Percentiles rank a stretch among this genome's conserved stretches.
Evolutionary conservation across 2,797 vertebrate genomes (phyloP).

Genomic region (Paratrypauchen microcephalus): DNA sequence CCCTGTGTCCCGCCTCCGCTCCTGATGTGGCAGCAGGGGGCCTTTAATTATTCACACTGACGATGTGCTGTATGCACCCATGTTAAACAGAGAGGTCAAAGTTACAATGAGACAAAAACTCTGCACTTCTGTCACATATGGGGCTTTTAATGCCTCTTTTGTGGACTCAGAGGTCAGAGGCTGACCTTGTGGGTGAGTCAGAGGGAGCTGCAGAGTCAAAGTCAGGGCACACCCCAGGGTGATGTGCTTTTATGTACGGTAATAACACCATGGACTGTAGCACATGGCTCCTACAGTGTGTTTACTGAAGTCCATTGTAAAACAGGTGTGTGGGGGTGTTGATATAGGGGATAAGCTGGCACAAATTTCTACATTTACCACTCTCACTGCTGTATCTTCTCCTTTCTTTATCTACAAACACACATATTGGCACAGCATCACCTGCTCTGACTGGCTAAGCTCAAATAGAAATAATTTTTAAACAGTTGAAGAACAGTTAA

Average conservation of each 20-base stretch:
- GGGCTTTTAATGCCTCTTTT: slow-evolving; percentile 2
- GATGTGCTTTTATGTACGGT: not conserved
- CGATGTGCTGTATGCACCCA: slow-evolving; percentile 50
- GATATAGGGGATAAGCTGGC: not conserved
- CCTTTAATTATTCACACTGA: slow-evolving; percentile 64
- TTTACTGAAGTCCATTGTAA: slow-evolving; percentile 12
- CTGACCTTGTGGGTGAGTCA: slow-evolving; percentile 7
- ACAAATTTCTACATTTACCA: too few relatives aligned
- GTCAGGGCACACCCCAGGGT: slow-evolving; percentile 15
- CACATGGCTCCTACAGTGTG: slow-evolving; percentile 20
- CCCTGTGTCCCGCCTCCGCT: slow-evolving; percentile 38
- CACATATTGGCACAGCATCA: too few relatives aligned
- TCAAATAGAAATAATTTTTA: too few relatives aligned
- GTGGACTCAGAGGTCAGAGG: slow-evolving; percentile 1
- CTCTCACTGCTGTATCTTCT: too few relatives aligned
- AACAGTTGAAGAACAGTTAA: too few relatives aligned
- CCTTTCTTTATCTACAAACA: too few relatives aligned
- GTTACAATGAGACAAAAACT: not conserved
- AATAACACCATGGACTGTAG: slow-evolving; percentile 12
- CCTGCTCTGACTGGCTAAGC: too few relatives aligned
- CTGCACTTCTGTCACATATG: slow-evolving; percentile 10
- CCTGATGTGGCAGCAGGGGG: slow-evolving; percentile 42
- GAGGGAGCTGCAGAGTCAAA: slow-evolving; percentile 44
- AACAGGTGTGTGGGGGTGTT: not conserved
- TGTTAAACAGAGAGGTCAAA: slow-evolving; percentile 64